These are phyloP conservation scores for Sinocyclocheilus grahami DNA, from an alignment of 2,113 vertebrate genomes.

Conservation along the genomic window DNA sequence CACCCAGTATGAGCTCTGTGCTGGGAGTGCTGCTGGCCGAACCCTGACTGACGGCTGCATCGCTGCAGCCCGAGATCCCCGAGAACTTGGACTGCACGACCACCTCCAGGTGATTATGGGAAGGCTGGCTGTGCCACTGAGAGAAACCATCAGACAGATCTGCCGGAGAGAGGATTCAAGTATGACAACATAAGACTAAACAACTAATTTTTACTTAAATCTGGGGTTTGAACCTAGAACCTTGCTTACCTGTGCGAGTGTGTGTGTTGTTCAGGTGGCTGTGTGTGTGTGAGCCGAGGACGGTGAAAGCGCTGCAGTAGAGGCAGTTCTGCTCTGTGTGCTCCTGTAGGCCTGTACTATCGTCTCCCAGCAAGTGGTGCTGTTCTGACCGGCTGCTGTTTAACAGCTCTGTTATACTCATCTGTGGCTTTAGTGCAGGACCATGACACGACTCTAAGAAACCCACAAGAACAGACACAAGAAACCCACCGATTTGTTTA, in stretches of 20 bases:
- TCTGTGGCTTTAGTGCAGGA: slow-evolving; percentile 80
- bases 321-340: slow-evolving; percentile 86
- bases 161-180: slow-evolving; percentile 50
- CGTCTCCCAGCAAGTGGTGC: slow-evolving; percentile 77
- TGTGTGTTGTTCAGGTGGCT: slow-evolving; percentile 75
- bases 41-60: slow-evolving; percentile 77
- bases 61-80: slow-evolving; percentile 84
- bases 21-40: slow-evolving; percentile 84
- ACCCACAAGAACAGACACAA: slow-evolving; percentile 53
- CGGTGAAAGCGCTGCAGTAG: slow-evolving; percentile 81
- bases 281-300: slow-evolving; percentile 77
- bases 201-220: not conserved
- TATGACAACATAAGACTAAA: not conserved
- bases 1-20: slow-evolving; percentile 81
- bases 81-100: slow-evolving; percentile 80
- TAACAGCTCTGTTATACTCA: slow-evolving; percentile 87
- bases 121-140: slow-evolving; percentile 81
- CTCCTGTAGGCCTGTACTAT: slow-evolving; percentile 81
- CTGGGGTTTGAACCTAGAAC: too few species aligned
- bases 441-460: slow-evolving; percentile 72
- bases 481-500: too few species aligned
- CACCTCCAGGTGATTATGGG: slow-evolving; percentile 82
- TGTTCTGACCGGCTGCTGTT: slow-evolving; percentile 79
- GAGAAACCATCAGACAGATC: slow-evolving; percentile 84
- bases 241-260: slow-evolving; percentile 73